Percentiles rank a stretch among this genome's conserved stretches.
Evolutionary conservation across 35 echinoderm and acorn worm genomes (phyloP).

Genomic region (Stichopus chloronotus): DNA sequence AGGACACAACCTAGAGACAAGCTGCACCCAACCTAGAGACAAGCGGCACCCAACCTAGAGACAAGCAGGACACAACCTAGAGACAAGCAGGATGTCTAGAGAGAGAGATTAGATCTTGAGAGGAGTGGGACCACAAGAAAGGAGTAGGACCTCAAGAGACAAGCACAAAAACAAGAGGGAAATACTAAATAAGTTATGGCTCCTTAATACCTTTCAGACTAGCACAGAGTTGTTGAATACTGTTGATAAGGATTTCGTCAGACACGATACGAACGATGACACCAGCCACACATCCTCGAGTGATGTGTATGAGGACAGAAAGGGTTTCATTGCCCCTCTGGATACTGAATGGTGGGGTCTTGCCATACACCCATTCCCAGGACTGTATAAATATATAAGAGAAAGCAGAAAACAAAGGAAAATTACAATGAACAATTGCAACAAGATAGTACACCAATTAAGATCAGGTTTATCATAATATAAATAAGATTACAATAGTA

Average conservation of each 20-base stretch:
- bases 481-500: too few relatives aligned
- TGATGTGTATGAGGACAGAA: conserved; percentile 74
- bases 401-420: not conserved
- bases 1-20: too few relatives aligned
- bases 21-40: too few relatives aligned
- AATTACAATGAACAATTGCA: too few relatives aligned
- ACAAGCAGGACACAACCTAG: too few relatives aligned
- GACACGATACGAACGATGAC: conserved; percentile 39
- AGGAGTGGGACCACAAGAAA: too few relatives aligned
- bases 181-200: too few relatives aligned
- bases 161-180: too few relatives aligned
- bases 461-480: not conserved
- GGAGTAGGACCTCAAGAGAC: too few relatives aligned
- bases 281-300: conserved; percentile 62
- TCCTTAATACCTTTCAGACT: conserved; percentile 66
- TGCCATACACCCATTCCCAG: conserved; percentile 93
- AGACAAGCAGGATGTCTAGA: too few relatives aligned
- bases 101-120: too few relatives aligned
- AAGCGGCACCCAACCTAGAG: too few relatives aligned
- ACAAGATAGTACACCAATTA: not conserved
- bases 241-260: conserved; percentile 11
- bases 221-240: conserved; percentile 31
- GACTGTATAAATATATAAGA: conserved; percentile 56
- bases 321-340: conserved; percentile 43
- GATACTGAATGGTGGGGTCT: conserved; percentile 91